Evolutionary conservation across 2,113 vertebrate species (phyloP).

Genomic region (Phylloscopus whistleri): DNA sequence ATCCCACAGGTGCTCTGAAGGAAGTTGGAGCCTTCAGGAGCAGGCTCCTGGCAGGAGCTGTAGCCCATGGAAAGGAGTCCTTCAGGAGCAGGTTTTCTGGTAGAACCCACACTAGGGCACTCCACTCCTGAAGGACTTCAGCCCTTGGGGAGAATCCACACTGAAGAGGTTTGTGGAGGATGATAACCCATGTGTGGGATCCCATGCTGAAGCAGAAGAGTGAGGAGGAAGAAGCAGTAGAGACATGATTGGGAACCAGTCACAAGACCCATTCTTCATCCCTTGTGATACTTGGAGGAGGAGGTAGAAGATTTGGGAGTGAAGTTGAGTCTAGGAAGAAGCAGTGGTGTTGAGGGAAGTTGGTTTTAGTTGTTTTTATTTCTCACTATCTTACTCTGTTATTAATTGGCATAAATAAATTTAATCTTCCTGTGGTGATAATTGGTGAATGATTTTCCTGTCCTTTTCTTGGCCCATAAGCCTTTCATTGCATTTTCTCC

Average conservation of each 20-base stretch:
- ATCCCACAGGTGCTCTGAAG: neutral
- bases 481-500: neutral
- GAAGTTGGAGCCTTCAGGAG: neutral
- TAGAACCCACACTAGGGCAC: neutral
- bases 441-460: neutral
- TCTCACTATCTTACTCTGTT: neutral
- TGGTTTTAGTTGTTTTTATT: neutral
- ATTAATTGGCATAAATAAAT: neutral
- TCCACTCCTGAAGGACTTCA: neutral
- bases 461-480: neutral
- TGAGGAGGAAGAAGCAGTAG: neutral
- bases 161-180: neutral
- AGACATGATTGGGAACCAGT: neutral
- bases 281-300: neutral
- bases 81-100: neutral
- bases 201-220: neutral
- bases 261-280: neutral
- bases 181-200: accelerated
- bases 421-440: neutral
- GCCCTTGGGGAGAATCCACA: neutral
- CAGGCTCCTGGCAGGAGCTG: neutral
- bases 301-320: neutral
- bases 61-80: neutral
- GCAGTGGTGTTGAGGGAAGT: neutral
- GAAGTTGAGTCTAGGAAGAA: neutral